Conservation (phyloP, 2,797 vertebrate species). For the Rallus crepitans region DNA sequence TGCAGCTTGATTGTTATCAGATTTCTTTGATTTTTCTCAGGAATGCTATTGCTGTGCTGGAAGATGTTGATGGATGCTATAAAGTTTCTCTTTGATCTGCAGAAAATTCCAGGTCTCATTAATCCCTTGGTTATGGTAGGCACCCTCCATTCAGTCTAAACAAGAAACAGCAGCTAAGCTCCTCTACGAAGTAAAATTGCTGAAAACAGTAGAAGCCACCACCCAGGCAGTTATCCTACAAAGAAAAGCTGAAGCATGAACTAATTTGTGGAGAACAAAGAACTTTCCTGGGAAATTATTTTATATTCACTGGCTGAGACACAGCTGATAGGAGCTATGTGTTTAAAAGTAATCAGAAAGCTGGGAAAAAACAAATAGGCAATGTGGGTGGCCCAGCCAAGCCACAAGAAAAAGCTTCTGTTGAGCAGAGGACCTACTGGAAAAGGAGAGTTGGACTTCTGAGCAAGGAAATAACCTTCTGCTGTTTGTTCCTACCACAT, state of each 20-base stretch:
- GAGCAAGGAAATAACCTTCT: constrained; percentile 20
- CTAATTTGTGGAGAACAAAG: constrained; percentile 45
- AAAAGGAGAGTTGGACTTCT: background rate
- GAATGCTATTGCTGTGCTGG: background rate
- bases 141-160: constrained; percentile 1
- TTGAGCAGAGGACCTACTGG: background rate
- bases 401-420: background rate
- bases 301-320: background rate
- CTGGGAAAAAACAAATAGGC: background rate
- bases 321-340: background rate
- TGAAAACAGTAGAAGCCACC: constrained; percentile 9
- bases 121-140: background rate
- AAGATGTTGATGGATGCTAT: constrained; percentile 22
- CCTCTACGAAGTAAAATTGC: background rate
- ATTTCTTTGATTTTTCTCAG: constrained; percentile 27
- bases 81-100: constrained; percentile 58
- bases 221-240: constrained; percentile 1
- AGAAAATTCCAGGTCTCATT: constrained; percentile 36
- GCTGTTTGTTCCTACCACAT: background rate
- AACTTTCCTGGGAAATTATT: constrained; percentile 10
- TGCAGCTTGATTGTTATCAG: background rate
- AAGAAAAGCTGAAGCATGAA: constrained; percentile 26
- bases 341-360: constrained; percentile 40
- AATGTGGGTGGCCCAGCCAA: constrained; percentile 19
- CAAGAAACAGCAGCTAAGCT: constrained; percentile 35